A percentile compares a stretch with the other conserved stretches of the same genome.
These are phyloP conservation scores for Phoebastria nigripes DNA, from an alignment of 2,797 vertebrate genomes.

Conservation along the genomic window DNA sequence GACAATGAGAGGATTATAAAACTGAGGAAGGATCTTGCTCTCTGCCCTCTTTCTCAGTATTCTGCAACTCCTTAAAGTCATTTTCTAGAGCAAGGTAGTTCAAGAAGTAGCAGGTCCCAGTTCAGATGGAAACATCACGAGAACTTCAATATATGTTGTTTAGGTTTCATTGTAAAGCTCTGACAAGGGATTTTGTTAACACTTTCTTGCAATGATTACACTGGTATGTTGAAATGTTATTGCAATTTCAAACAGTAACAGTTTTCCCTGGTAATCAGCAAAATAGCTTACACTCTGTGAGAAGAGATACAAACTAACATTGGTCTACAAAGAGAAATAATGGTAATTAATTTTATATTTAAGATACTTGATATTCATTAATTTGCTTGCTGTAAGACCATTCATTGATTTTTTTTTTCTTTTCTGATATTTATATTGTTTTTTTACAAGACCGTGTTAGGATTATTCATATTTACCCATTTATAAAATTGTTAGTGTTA, in stretches of 20 bases:
- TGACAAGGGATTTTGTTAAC: neutral
- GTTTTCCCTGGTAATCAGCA: neutral
- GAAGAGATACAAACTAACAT: neutral
- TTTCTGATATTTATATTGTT: neutral
- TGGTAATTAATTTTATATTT: neutral
- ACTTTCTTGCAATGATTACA: neutral
- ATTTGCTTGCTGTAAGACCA: neutral
- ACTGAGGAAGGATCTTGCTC: neutral
- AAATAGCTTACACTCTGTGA: neutral
- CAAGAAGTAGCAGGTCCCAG: neutral
- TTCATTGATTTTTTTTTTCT: neutral
- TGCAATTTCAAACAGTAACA: neutral
- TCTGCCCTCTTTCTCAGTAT: neutral
- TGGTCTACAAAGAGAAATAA: neutral
- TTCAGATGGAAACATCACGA: neutral
- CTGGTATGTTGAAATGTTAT: neutral
- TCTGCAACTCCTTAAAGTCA: neutral
- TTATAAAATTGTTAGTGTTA: neutral
- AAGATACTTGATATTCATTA: neutral
- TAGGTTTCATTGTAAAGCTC: neutral
- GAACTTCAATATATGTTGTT: neutral
- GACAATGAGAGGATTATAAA: neutral
- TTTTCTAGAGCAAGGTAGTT: neutral
- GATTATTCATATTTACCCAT: neutral
- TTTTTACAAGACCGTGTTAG: neutral